phyloP scores from a whole-genome alignment of 1,140 invertebrate species.

The Drosophila triauraria region DNA sequence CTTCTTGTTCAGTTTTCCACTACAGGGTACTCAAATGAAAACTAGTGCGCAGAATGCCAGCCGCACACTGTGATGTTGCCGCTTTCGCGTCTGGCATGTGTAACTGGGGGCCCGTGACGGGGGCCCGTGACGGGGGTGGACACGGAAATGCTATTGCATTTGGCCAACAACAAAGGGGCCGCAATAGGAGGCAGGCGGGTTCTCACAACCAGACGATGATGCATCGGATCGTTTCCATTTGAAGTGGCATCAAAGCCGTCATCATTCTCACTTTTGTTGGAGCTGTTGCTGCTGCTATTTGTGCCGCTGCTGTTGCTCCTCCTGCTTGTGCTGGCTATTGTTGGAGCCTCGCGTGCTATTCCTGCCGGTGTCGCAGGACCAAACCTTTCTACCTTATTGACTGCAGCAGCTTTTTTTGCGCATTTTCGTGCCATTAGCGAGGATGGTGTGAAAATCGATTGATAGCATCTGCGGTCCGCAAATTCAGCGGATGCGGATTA shows the following conservation, averaged over 20 bases:
- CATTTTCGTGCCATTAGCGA: slow-evolving; percentile 50
- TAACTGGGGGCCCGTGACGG: slow-evolving; percentile 27
- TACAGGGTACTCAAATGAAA: slow-evolving; percentile 27
- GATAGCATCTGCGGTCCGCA: slow-evolving; percentile 34
- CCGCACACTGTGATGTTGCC: slow-evolving; percentile 12
- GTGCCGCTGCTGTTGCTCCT: background rate
- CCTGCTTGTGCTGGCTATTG: slow-evolving; percentile 3
- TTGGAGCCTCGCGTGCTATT: slow-evolving; percentile 7
- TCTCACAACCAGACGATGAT: slow-evolving; percentile 42
- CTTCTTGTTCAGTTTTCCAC: no score
- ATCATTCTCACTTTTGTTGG: slow-evolving; percentile 42
- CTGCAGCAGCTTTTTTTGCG: slow-evolving; percentile 31
- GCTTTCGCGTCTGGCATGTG: slow-evolving; percentile 35
- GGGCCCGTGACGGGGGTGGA: slow-evolving; percentile 19
- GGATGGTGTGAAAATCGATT: slow-evolving; percentile 55
- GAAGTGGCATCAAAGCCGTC: slow-evolving; percentile 67
- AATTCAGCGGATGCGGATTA: slow-evolving; percentile 21
- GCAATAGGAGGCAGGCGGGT: slow-evolving; percentile 7
- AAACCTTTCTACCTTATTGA: slow-evolving; percentile 39
- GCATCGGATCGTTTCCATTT: slow-evolving; percentile 66
- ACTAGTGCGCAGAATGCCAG: slow-evolving; percentile 3
- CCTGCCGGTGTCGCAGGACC: slow-evolving; percentile 30
- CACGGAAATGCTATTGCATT: slow-evolving; percentile 38
- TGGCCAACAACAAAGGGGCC: slow-evolving; percentile 46
- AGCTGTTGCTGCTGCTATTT: background rate